phyloP scores from a whole-genome alignment of 2,888 invertebrate species.

The Chloroclystis v-ata region DNA sequence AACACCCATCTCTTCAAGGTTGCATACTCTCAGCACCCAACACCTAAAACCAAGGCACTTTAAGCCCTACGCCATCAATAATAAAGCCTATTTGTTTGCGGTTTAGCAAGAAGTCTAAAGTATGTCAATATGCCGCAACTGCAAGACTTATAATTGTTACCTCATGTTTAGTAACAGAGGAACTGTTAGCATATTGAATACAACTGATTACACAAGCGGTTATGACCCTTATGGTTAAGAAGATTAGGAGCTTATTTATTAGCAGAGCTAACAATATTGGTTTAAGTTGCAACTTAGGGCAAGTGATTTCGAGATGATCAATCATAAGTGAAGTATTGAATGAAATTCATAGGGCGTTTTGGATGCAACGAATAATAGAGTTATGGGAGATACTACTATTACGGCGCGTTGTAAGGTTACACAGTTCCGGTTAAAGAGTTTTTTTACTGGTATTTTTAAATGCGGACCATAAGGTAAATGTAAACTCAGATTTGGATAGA shows the following conservation, averaged over 20 bases:
- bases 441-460: too few relatives aligned
- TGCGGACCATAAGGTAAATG: too few relatives aligned
- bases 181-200: slow-evolving; percentile 49
- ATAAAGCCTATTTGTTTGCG: slow-evolving; percentile 20
- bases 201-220: slow-evolving; percentile 21
- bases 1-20: slow-evolving; percentile 21
- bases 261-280: too few relatives aligned
- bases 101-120: slow-evolving; percentile 38
- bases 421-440: too few relatives aligned
- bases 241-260: neutral
- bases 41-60: slow-evolving; percentile 9
- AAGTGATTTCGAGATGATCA: too few relatives aligned
- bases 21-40: slow-evolving; percentile 19
- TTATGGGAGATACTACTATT: too few relatives aligned
- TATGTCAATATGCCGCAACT: slow-evolving; percentile 48
- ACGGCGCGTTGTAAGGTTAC: too few relatives aligned
- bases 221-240: slow-evolving; percentile 20
- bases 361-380: too few relatives aligned
- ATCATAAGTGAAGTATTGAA: too few relatives aligned
- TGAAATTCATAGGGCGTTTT: too few relatives aligned
- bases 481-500: neutral
- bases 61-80: slow-evolving; percentile 11
- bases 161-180: slow-evolving; percentile 37
- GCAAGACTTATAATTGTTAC: slow-evolving; percentile 45
- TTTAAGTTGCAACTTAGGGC: too few relatives aligned